Evolutionary conservation across 2,113 vertebrate genomes (phyloP).

Genomic region (Nycticryphes semicollaris): DNA sequence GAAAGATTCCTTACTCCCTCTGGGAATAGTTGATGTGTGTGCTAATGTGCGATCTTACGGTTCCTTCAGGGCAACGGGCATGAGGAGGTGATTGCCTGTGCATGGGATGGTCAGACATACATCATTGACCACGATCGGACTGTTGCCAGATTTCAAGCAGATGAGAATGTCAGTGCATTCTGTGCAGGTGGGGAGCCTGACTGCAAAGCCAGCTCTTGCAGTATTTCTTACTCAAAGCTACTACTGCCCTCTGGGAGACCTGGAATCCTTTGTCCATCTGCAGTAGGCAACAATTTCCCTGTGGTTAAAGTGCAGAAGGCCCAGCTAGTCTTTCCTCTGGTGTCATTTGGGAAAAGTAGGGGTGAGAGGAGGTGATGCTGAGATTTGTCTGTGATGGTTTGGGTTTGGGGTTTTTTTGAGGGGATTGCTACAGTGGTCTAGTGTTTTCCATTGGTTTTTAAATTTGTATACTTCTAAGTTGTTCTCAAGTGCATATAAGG

Average conservation of each 20-base stretch:
- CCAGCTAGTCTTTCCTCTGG: not conserved
- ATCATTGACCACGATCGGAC: conserved; percentile 94
- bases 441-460: not conserved
- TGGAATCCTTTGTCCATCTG: not conserved
- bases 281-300: not conserved
- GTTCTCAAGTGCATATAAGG: not conserved
- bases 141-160: conserved; percentile 95
- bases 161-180: conserved; percentile 97
- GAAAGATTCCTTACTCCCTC: not conserved
- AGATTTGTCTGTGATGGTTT: not conserved
- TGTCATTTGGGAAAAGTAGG: not conserved
- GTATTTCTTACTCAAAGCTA: not conserved
- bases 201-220: not conserved
- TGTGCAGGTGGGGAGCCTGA: conserved; percentile 85
- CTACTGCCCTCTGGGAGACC: not conserved
- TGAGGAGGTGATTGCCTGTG: conserved; percentile 96
- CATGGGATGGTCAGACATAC: conserved; percentile 97
- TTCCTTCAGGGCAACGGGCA: conserved; percentile 87
- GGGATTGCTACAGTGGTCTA: not conserved
- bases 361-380: not conserved
- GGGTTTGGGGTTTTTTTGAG: accelerated
- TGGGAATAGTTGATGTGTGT: not conserved
- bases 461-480: not conserved
- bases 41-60: not conserved
- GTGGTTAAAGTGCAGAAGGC: not conserved